Percentiles rank a stretch among this genome's conserved stretches.
phyloP scores from a whole-genome alignment of 2,888 invertebrate genomes.

The Acanthosepion lycidas region DNA sequence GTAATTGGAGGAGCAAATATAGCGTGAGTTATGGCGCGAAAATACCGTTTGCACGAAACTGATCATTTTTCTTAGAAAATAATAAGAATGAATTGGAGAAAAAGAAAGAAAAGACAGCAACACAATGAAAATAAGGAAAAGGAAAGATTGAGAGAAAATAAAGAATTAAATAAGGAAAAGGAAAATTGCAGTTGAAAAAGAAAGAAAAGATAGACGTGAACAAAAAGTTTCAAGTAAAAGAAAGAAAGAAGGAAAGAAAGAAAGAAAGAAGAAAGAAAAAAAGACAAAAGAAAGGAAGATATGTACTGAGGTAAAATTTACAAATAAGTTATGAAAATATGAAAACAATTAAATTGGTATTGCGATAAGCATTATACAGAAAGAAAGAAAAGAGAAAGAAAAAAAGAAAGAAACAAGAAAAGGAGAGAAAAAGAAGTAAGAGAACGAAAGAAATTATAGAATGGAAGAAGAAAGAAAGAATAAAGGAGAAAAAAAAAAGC shows the following conservation, averaged over 20 bases:
- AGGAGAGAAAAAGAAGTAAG: background rate
- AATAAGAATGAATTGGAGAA: background rate
- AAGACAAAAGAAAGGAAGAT: background rate
- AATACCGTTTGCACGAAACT: background rate
- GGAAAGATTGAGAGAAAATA: background rate
- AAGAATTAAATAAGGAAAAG: background rate
- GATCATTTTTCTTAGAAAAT: background rate
- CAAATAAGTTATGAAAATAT: background rate
- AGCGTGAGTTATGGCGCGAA: background rate
- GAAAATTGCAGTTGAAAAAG: background rate
- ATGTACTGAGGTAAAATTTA: background rate
- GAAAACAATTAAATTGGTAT: background rate
- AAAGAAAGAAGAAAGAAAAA: background rate
- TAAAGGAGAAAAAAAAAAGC: background rate
- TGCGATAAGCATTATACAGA: background rate
- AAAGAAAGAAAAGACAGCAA: background rate
- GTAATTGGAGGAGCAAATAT: slow-evolving; percentile 1
- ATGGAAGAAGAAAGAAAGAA: background rate
- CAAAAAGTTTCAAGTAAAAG: background rate
- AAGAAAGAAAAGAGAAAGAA: background rate
- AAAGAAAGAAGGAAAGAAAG: background rate
- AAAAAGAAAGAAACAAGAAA: background rate
- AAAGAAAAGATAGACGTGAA: background rate
- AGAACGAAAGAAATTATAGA: background rate
- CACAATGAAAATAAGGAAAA: background rate